Evolutionary conservation across 2,113 vertebrate genomes (phyloP), one percentile per base, ranked within the genome.

Genomic region (Toxotes chatareus): DNA sequence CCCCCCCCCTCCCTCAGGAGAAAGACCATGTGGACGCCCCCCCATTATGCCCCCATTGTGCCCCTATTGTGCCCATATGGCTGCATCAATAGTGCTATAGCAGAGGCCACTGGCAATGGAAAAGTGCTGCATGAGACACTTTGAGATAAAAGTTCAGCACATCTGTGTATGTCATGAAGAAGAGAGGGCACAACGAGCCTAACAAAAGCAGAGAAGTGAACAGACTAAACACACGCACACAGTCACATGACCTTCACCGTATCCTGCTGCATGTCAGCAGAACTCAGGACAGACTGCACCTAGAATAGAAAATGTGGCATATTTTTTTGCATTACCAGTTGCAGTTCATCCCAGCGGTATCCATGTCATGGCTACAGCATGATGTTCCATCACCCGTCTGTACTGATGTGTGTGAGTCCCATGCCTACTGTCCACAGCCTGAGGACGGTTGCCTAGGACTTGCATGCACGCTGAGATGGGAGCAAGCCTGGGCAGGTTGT

Each of bases 81-180:
- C 74, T 72, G 85, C 67, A 92, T 88, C 92, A 82, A 87, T 90
- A 80, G 90, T 60, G 65, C 65, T 73, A 67, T 23, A 70, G 76
- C 84, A 64, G 61, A 76, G 76, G 65, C 46, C 61, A 34, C 31
- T 49, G 73, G 69, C 79, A 82, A 84, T 75, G 56, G 53, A 86
- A 94, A 93, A 90, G 51, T 91, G 93, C 92, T 93, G 82, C 11
- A 84, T 60, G 77, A 82, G 79, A 91, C 70, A 91, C 79, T 89
- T 91, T 91, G 74, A 83, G 53, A 89, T 84, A 91, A 93, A 90
- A 75, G 86, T 79, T 68, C 60, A 63, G 59, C 60, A 34, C 64
- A 87, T 74, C 71, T 59, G 31, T 78, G 67, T 71, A 64, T 21
- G 13, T n/a, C 73, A 90, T 70, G 63, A 83, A 69, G 77, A 79